phyloP scores from a whole-genome alignment of 1,140 invertebrate genomes.

The Phocides pigmalion region DNA sequence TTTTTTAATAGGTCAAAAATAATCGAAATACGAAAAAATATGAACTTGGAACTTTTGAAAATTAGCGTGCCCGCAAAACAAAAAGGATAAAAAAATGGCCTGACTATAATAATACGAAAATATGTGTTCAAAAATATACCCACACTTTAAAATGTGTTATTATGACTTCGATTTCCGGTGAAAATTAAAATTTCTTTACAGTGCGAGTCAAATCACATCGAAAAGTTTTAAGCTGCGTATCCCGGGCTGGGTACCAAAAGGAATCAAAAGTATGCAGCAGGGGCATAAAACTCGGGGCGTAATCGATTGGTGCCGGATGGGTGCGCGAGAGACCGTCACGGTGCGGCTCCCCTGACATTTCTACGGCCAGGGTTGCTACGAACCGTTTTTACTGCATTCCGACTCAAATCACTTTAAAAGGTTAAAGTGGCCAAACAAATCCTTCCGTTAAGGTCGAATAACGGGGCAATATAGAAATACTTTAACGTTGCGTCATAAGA shows the following conservation, averaged over 20 bases:
- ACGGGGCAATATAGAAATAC: background rate
- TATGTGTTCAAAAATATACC: too few relatives aligned
- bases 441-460: slow-evolving; percentile 18
- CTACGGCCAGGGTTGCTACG: slow-evolving; percentile 27
- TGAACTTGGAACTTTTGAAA: too few relatives aligned
- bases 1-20: too few relatives aligned
- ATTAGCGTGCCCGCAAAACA: too few relatives aligned
- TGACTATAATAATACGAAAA: too few relatives aligned
- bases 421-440: slow-evolving; percentile 8
- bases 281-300: slow-evolving; percentile 51
- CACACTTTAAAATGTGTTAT: background rate
- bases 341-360: slow-evolving; percentile 31
- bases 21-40: too few relatives aligned
- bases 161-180: background rate
- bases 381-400: slow-evolving; percentile 5
- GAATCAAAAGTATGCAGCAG: slow-evolving; percentile 56
- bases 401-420: slow-evolving; percentile 3
- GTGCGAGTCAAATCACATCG: slow-evolving; percentile 1
- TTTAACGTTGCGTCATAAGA: background rate
- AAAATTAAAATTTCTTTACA: background rate
- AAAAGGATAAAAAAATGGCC: too few relatives aligned
- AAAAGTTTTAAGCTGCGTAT: slow-evolving; percentile 2
- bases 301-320: slow-evolving; percentile 68
- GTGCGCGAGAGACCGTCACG: slow-evolving; percentile 54
- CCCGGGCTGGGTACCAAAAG: slow-evolving; percentile 34